Evolutionary conservation across 2,113 vertebrate genomes (phyloP).

Genomic region (Bos indicus): DNA sequence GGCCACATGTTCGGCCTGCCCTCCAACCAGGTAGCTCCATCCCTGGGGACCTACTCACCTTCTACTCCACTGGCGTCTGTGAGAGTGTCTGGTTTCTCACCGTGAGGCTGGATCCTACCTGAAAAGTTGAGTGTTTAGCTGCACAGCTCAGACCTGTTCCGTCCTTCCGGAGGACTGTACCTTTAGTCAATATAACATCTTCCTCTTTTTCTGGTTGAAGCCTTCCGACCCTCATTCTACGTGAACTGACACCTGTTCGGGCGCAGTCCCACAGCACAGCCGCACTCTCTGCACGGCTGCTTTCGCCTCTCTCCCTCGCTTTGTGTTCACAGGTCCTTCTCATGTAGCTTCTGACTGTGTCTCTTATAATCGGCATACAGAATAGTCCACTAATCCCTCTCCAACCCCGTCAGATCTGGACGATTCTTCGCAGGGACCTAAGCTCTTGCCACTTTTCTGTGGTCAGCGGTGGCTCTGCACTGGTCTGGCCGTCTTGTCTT

Average conservation of each 20-base stretch:
- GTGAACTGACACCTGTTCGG: accelerated
- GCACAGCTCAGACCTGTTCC: accelerated
- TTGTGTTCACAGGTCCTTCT: background rate
- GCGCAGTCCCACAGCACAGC: accelerated
- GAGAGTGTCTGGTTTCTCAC: background rate
- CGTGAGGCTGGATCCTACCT: background rate
- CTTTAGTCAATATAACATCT: background rate
- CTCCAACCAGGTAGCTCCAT: accelerated
- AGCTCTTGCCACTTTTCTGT: accelerated
- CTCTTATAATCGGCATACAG: background rate
- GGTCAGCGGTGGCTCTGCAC: accelerated
- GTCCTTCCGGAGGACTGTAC: background rate
- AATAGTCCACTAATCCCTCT: background rate
- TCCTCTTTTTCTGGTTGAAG: background rate
- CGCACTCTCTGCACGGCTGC: background rate
- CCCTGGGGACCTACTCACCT: background rate
- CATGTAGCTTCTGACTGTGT: no score
- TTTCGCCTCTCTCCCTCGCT: background rate
- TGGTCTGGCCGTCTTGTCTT: accelerated
- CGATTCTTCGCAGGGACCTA: accelerated
- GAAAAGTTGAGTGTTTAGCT: background rate
- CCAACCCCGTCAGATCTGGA: no score
- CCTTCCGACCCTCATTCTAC: background rate
- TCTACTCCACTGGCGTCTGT: background rate
- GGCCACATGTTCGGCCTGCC: background rate